These are phyloP conservation scores for Siderastrea siderea DNA, from an alignment of 92 coral and sea anemone genomes.

Conservation along the genomic window DNA sequence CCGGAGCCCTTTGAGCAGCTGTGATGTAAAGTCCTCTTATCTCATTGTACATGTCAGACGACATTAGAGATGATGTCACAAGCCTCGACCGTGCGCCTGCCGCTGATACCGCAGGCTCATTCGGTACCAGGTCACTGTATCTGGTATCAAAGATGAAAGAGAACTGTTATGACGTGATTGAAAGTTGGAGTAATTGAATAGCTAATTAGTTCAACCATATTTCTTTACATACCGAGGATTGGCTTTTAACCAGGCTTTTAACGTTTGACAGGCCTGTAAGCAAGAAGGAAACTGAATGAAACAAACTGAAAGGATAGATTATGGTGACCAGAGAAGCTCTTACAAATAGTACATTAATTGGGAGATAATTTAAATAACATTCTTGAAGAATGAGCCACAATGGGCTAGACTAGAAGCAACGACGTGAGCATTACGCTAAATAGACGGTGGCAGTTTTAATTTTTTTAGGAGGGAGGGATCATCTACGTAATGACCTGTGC, in stretches of 20 bases:
- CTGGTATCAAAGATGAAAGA: constrained; percentile 32
- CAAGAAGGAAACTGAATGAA: background rate
- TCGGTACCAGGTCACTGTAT: constrained; percentile 82
- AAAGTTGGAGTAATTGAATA: no score
- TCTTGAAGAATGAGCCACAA: no score
- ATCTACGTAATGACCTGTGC: constrained; percentile 76
- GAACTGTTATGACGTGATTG: background rate
- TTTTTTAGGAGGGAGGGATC: no score
- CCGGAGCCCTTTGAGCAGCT: constrained; percentile 97
- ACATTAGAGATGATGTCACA: constrained; percentile 89
- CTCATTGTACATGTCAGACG: constrained; percentile 97
- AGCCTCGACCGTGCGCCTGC: constrained; percentile 72
- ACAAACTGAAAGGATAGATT: background rate
- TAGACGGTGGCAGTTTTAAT: no score
- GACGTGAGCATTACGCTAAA: no score
- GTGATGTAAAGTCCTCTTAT: constrained; percentile 90
- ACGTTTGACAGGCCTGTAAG: constrained; percentile 88
- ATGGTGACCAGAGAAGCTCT: no score
- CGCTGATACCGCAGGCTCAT: constrained; percentile 60
- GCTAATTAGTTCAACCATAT: background rate
- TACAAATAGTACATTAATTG: no score
- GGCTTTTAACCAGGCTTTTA: constrained; percentile 88
- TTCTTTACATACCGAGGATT: constrained; percentile 79
- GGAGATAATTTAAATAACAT: no score
- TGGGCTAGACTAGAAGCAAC: no score